Base-by-base conservation (phyloP, 2,113 vertebrate genomes). In the Oenanthe oenanthe region DNA sequence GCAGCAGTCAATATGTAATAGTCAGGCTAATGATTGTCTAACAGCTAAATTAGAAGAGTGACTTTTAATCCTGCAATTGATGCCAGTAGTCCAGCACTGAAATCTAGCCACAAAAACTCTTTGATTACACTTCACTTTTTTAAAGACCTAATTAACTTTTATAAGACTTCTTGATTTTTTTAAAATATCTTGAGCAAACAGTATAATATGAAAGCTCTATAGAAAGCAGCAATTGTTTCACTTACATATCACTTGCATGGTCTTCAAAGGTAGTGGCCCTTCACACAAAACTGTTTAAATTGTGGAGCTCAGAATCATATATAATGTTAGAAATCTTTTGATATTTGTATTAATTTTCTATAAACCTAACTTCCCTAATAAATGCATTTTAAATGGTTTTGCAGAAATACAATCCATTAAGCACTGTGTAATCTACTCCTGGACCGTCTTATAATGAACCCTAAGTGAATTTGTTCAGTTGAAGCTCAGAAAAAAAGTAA, bases 21-120 rank as follows among this genome's bases (percentile, higher is more conserved):
- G 97, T 96, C 97, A 97, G 90, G 66, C 92, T 97, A 97, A 97
- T 97, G 96, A 97, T 95, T 97, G 95, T 91, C 92, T 96, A 97
- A 97, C 94, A 96, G 95, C 92, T 96, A 95, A 97, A 97, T 96
- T 95, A 97, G 78, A 74, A 95, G 77, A 93, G 65, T 95, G 96
- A 96, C 95, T 97, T 91, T 96, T 97, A 97, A 97, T 97, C 96
- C 96, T 90, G 95, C 84, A 92, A 73, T 92, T 93, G 96, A 97
- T 96, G 89, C 92, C 94, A 95, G 93, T 94, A 97, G 91, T 82
- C 84, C 96, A 93, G 66, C 88, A 75, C 72, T 2, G 12, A 97
- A 95, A 96, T 60, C 73, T 87, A 97, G 95, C 74, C 93, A 86
- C 16, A 79, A 96, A 94, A 96, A 83, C 66, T 91, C 95, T 96